These are phyloP conservation scores for Sibirionetta formosa DNA, from an alignment of 2,797 vertebrate genomes.

Conservation along the genomic window DNA sequence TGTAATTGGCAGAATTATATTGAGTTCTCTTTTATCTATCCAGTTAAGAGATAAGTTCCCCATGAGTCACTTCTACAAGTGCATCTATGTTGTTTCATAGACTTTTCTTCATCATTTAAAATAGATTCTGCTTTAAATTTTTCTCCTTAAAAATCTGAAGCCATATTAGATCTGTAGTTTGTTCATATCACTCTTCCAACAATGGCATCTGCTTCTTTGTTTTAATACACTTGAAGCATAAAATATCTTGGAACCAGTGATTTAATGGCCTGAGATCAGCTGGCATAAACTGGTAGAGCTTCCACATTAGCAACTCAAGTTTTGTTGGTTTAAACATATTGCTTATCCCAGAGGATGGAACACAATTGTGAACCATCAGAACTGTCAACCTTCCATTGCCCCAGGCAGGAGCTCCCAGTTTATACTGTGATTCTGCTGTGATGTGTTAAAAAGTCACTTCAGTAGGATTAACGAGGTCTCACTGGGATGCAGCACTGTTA, in stretches of 20 bases:
- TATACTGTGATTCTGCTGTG: rapidly evolving
- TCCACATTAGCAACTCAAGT: neutral
- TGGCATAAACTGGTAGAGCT: neutral
- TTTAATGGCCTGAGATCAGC: neutral
- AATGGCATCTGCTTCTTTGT: neutral
- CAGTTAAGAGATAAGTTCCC: conserved; percentile 6
- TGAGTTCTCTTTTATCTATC: conserved; percentile 10
- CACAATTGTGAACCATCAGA: neutral
- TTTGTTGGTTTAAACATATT: neutral
- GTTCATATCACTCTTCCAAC: neutral
- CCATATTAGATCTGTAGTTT: neutral
- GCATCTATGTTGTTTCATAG: conserved; percentile 17
- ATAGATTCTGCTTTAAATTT: neutral
- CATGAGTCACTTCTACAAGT: conserved; percentile 22
- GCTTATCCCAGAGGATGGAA: neutral
- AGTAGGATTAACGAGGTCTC: neutral
- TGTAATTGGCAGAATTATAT: conserved; percentile 23
- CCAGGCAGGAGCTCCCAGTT: neutral
- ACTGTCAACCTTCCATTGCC: neutral
- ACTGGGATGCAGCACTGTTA: neutral
- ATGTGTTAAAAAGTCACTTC: neutral
- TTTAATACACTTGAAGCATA: neutral
- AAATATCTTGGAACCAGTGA: rapidly evolving
- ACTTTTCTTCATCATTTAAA: conserved; percentile 42
- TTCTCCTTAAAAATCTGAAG: neutral